Evolutionary conservation across 2,888 invertebrate species (phyloP).

Genomic region (Antheraea assamensis): DNA sequence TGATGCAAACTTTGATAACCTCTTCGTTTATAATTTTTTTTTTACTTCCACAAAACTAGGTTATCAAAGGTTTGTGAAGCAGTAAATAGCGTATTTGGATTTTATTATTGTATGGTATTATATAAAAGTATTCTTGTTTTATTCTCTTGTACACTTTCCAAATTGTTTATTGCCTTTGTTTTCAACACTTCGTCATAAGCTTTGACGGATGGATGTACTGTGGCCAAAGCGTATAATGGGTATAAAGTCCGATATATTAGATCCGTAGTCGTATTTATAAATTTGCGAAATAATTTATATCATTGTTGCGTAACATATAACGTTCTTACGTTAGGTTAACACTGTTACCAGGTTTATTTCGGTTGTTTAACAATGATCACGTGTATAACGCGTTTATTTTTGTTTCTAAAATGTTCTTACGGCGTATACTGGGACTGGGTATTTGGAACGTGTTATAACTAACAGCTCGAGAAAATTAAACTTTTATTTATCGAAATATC

Average conservation of each 20-base stretch:
- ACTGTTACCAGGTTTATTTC: slow-evolving; percentile 52
- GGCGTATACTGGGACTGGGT: neutral
- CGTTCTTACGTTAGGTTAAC: slow-evolving; percentile 47
- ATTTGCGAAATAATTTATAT: slow-evolving; percentile 32
- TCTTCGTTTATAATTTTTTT: neutral
- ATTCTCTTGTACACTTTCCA: slow-evolving; percentile 15
- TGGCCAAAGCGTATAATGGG: slow-evolving; percentile 18
- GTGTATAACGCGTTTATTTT: slow-evolving; percentile 61
- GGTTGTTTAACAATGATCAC: slow-evolving; percentile 55
- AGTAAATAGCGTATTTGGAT: neutral
- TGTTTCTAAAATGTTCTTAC: slow-evolving; percentile 41
- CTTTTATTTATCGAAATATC: neutral
- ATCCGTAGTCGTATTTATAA: slow-evolving; percentile 36
- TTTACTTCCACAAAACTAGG: neutral
- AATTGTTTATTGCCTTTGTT: slow-evolving; percentile 20
- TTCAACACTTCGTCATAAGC: slow-evolving; percentile 26
- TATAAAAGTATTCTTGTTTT: neutral
- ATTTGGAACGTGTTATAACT: neutral
- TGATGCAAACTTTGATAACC: slow-evolving; percentile 4
- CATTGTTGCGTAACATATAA: slow-evolving; percentile 44
- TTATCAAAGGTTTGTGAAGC: neutral
- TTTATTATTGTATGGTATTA: neutral
- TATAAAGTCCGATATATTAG: slow-evolving; percentile 42
- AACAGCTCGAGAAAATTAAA: neutral
- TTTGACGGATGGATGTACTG: slow-evolving; percentile 27